These are phyloP conservation scores for Crambe crambe DNA, from an alignment of 37 sponge, comb jelly and placozoan genomes.

Conservation along the genomic window DNA sequence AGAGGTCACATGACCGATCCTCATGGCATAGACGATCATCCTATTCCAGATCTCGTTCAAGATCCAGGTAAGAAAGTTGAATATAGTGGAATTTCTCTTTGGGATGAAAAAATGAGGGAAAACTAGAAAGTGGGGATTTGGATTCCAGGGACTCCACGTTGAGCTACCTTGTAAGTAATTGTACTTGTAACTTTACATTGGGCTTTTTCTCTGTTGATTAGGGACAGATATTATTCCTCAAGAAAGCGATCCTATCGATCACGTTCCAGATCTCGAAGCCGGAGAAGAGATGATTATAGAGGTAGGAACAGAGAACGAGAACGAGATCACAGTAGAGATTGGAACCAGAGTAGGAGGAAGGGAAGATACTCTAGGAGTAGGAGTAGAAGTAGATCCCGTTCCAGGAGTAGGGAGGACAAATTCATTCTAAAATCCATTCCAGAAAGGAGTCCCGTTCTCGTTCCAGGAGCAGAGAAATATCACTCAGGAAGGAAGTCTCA, in stretches of 20 bases:
- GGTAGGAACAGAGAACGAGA: neutral
- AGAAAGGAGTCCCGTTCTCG: too few species aligned
- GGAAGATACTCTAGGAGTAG: neutral
- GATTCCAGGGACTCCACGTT: neutral
- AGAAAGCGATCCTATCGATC: neutral
- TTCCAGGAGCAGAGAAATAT: neutral
- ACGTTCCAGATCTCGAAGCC: neutral
- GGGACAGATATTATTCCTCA: neutral
- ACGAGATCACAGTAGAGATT: neutral
- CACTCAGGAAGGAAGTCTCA: neutral
- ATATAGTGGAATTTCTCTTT: neutral
- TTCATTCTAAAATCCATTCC: neutral
- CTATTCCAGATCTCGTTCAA: neutral
- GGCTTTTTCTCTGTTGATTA: neutral
- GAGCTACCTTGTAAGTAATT: too few species aligned
- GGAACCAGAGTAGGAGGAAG: neutral
- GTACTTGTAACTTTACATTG: too few species aligned
- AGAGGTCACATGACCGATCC: neutral
- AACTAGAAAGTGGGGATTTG: neutral
- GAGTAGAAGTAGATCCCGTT: slow-evolving; percentile 11
- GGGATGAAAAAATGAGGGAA: too few species aligned
- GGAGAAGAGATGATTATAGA: neutral
- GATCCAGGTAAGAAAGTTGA: neutral
- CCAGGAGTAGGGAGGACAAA: neutral
- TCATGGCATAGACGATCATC: neutral